These are phyloP conservation scores for Eulemur rubriventer DNA, from an alignment of 2,797 vertebrate species.

Conservation along the genomic window DNA sequence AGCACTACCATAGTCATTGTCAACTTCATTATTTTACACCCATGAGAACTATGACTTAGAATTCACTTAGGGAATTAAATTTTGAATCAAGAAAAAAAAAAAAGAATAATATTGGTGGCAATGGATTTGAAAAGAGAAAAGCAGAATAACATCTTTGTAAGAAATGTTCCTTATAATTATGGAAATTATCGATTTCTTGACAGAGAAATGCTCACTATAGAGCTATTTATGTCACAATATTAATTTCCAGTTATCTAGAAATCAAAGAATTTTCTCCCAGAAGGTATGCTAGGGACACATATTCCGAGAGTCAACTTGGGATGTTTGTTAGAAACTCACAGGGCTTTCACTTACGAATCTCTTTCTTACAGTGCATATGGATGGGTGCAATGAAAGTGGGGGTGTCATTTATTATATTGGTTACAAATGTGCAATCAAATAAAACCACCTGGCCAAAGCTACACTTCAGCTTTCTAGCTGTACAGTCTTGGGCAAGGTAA, in stretches of 20 bases:
- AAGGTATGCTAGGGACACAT: neutral
- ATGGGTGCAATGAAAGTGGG: neutral
- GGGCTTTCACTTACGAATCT: neutral
- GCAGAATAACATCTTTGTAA: neutral
- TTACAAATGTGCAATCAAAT: neutral
- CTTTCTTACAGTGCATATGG: neutral
- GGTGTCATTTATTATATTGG: neutral
- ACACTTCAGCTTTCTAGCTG: neutral
- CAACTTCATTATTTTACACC: neutral
- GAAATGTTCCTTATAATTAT: neutral
- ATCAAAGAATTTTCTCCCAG: neutral
- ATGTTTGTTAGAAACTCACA: neutral
- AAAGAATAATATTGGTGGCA: neutral
- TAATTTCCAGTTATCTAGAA: neutral
- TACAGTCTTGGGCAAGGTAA: neutral
- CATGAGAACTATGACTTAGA: neutral
- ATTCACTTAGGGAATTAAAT: neutral
- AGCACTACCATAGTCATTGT: neutral
- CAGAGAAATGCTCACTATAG: neutral
- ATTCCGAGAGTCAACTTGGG: neutral
- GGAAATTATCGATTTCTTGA: neutral
- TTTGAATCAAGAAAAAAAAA: neutral
- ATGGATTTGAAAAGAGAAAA: neutral
- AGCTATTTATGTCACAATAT: neutral
- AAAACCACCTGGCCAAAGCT: neutral